Evolutionary conservation across 2,888 invertebrate species (phyloP).

Genomic region (Oxycera nigricornis): DNA sequence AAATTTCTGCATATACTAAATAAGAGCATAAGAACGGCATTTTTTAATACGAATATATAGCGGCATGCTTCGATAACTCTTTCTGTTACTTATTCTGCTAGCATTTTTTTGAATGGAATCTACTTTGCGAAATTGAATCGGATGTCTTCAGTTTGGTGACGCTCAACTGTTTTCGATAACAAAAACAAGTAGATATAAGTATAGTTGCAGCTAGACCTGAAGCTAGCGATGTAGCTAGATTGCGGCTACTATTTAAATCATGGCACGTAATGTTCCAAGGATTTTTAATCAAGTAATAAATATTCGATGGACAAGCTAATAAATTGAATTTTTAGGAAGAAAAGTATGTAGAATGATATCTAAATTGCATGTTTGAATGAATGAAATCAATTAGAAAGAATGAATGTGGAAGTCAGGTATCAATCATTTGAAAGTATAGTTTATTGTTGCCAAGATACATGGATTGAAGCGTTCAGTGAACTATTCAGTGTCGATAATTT

Average conservation of each 20-base stretch:
- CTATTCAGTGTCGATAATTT: too few relatives aligned
- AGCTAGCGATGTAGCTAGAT: background rate
- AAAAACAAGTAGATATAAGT: too few relatives aligned
- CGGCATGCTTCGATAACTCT: background rate
- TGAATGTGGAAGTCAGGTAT: background rate
- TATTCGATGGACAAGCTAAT: background rate
- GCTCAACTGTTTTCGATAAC: background rate
- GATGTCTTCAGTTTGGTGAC: background rate
- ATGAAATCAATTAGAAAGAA: background rate
- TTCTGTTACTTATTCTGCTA: background rate
- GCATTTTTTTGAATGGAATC: conserved; percentile 6
- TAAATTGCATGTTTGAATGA: background rate
- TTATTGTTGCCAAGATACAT: too few relatives aligned
- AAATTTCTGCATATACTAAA: background rate
- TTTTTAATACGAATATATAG: background rate
- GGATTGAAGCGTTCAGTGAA: too few relatives aligned
- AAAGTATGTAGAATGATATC: too few relatives aligned
- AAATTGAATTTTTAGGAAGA: too few relatives aligned
- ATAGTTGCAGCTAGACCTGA: too few relatives aligned
- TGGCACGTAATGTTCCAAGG: background rate
- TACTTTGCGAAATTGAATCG: background rate
- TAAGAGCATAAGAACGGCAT: conserved; percentile 1
- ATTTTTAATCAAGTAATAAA: conserved; percentile 1
- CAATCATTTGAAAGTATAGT: too few relatives aligned
- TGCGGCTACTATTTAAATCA: background rate